phyloP scores from a whole-genome alignment of 2,888 invertebrate genomes.

The Pyrochroa serraticornis region DNA sequence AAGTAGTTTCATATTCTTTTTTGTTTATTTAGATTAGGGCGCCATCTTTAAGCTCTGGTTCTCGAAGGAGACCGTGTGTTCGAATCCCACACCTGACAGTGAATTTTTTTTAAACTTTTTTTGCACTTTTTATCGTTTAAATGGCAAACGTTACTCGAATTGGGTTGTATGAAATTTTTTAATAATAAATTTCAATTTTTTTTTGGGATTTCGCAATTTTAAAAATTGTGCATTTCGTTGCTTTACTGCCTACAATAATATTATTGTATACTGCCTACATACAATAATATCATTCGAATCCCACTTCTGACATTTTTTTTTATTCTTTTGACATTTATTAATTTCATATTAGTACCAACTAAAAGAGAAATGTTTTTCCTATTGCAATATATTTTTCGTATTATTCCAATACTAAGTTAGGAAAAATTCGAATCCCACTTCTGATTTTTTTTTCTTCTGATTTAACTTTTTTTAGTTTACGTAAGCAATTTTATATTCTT shows the following conservation, averaged over 20 bases:
- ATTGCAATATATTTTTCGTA: neutral
- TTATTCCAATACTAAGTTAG: neutral
- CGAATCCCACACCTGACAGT: slow-evolving; percentile 61
- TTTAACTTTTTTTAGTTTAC: neutral
- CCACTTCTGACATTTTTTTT: too few relatives aligned
- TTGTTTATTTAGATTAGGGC: too few relatives aligned
- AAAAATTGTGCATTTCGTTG: too few relatives aligned
- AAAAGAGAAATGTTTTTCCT: neutral
- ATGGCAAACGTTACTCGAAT: neutral
- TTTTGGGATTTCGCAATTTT: too few relatives aligned
- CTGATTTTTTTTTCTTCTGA: neutral
- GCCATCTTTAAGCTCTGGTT: slow-evolving; percentile 74
- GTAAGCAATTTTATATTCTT: too few relatives aligned
- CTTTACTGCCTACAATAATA: too few relatives aligned
- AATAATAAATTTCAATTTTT: neutral
- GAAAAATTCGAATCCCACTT: neutral
- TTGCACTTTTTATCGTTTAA: neutral
- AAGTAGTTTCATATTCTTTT: too few relatives aligned
- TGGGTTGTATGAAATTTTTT: neutral
- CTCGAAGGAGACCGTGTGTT: slow-evolving; percentile 70
- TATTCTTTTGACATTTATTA: too few relatives aligned
- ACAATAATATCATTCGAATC: too few relatives aligned
- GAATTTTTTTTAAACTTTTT: neutral
- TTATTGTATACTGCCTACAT: too few relatives aligned
- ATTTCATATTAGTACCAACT: too few relatives aligned